These are phyloP conservation scores for Patiria pectinifera DNA, from an alignment of 53 echinoderm and acorn worm genomes.

Conservation along the genomic window DNA sequence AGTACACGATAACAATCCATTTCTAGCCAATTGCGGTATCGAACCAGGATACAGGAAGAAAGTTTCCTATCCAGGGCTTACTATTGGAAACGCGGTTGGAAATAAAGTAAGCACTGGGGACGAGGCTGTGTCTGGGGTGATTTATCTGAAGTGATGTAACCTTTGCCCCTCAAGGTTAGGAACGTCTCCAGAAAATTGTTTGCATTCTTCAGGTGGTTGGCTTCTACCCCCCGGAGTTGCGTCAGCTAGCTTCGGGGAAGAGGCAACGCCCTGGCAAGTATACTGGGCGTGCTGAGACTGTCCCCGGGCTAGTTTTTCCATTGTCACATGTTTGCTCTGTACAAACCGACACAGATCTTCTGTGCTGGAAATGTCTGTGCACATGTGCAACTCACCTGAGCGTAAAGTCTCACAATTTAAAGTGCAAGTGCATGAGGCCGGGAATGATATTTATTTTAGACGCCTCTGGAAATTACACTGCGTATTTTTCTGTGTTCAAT, in stretches of 20 bases:
- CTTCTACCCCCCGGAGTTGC: neutral
- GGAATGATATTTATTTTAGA: too few species aligned
- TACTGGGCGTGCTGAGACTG: neutral
- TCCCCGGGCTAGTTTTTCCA: neutral
- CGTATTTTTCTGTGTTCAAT: too few species aligned
- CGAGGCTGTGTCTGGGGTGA: neutral
- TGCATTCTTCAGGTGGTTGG: constrained; percentile 11
- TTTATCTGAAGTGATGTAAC: neutral
- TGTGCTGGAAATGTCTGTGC: neutral
- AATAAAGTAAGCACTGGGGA: neutral
- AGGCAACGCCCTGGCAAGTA: neutral
- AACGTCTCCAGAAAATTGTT: neutral
- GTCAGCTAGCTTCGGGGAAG: neutral
- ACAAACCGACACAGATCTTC: neutral
- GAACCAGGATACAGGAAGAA: too few species aligned
- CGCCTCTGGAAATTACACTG: too few species aligned
- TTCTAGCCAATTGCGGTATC: too few species aligned
- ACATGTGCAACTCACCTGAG: neutral
- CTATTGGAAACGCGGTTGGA: too few species aligned
- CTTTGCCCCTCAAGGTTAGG: constrained; percentile 13
- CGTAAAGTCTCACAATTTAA: neutral
- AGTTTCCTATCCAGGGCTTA: too few species aligned
- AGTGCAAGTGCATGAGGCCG: too few species aligned
- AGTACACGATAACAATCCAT: too few species aligned
- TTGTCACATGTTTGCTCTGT: neutral